Evolutionary conservation across 2,888 invertebrate genomes (phyloP), one percentile per base, ranked within the genome.

Genomic region (Itoplectis maculator): DNA sequence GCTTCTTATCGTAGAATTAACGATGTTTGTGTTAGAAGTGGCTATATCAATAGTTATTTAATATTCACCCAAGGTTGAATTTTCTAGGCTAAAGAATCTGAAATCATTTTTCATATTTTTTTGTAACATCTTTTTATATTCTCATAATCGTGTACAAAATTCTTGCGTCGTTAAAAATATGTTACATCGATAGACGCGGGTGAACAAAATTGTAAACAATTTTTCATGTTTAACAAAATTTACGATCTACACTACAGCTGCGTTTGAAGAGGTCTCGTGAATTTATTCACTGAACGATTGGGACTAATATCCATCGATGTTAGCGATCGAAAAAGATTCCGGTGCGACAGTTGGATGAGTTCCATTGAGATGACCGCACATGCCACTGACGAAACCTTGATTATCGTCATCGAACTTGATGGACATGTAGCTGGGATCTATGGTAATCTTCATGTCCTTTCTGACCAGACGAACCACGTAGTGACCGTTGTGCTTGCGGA

Each of bases 301-400:
- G n/a, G n/a, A 2, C 18, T 37, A 20, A 54, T 54, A 23, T 54
- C 23, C 23, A 11, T 8, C 11, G 37, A 61, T 40, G 1, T 61
- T 18, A 0, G 8, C 4, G 0, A 47, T 56, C 18, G 45, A 42
- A 42, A 86, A 88, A 11, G 83, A 29, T 47, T 83, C 85, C 0
- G 86, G 82, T 40, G 84, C 54, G 29, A 65, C 78, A n/a, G 54
- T 45, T 65, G 59, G 63, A 42, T 88, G 82, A 47, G 65, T 84
- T 45, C 85, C 86, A 37, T 88, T 85, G 84, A 90, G 83, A 47
- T 86, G 84, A 59, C 90, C 89, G 70, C 90, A 90, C 9, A 90
- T 2, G 6, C 90, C 90, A n/a, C 83, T 82, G 9, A 89, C 65
- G 45, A 29, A 82, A 18, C 89, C 88, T 47, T 86, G 88, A 15